Conservation (phyloP, 2,888 invertebrate genomes). For the Operophtera brumata region DNA sequence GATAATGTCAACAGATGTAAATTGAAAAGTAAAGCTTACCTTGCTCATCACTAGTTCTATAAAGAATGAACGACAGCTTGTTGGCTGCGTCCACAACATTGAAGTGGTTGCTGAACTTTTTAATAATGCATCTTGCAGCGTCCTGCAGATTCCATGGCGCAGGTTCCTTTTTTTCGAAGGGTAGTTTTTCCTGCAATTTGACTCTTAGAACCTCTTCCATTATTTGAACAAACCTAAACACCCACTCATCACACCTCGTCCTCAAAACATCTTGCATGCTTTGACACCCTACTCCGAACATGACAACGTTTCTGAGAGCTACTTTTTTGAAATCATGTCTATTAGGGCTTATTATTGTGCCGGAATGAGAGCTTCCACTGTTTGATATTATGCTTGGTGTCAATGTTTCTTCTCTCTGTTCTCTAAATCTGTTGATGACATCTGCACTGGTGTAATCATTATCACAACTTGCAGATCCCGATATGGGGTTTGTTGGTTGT, state of each 20-base stretch:
- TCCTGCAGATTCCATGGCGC: conserved; percentile 65
- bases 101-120: conserved; percentile 42
- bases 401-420: conserved; percentile 10
- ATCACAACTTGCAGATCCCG: background rate
- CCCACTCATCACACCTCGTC: conserved; percentile 61
- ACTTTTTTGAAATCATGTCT: conserved; percentile 8
- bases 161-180: conserved; percentile 38
- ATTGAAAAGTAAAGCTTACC: conserved; percentile 39
- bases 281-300: conserved; percentile 52
- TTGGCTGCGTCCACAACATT: conserved; percentile 50
- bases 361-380: conserved; percentile 23
- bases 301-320: conserved; percentile 34
- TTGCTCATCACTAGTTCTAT: conserved; percentile 47
- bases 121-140: conserved; percentile 55
- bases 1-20: background rate
- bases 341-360: conserved; percentile 4
- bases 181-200: conserved; percentile 49
- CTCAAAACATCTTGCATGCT: conserved; percentile 55
- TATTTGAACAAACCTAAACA: conserved; percentile 64
- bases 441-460: conserved; percentile 5
- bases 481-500: background rate
- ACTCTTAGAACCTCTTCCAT: conserved; percentile 67
- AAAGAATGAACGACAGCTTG: conserved; percentile 49
- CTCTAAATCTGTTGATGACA: background rate
- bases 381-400: conserved; percentile 50